Percentiles rank a stretch among this genome's conserved stretches.
These are phyloP conservation scores for Semnopithecus entellus DNA, from an alignment of 2,113 vertebrate genomes.

Conservation along the genomic window DNA sequence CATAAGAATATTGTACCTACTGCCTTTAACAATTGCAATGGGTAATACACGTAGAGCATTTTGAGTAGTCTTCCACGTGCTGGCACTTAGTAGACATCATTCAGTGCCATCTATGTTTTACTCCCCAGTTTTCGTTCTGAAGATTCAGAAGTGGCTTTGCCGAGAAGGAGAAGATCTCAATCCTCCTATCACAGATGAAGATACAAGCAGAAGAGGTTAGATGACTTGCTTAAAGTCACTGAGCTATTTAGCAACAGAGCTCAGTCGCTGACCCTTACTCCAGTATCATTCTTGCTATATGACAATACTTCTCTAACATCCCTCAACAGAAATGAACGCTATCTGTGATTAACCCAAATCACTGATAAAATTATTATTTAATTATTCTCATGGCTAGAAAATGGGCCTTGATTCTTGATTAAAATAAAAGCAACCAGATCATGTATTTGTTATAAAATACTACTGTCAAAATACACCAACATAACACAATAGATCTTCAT, in stretches of 20 bases:
- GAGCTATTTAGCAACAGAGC: neutral
- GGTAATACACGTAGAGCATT: neutral
- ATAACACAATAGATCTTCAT: neutral
- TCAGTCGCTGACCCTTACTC: neutral
- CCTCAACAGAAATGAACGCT: neutral
- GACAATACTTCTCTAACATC: neutral
- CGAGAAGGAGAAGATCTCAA: neutral
- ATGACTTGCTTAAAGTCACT: neutral
- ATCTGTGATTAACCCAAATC: neutral
- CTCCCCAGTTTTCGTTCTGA: neutral
- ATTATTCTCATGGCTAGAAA: neutral
- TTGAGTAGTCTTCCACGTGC: neutral
- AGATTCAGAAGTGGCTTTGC: neutral
- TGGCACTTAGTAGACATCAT: neutral
- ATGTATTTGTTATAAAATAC: neutral
- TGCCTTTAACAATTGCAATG: neutral
- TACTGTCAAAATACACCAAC: neutral
- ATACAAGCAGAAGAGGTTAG: neutral
- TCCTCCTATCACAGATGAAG: neutral
- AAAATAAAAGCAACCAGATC: constrained; percentile 53
- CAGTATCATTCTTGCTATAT: neutral
- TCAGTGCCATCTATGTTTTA: neutral
- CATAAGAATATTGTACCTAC: neutral
- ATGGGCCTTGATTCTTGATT: neutral
- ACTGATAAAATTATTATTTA: constrained; percentile 25